A percentile compares a stretch with the other conserved stretches of the same genome.
Conservation (phyloP, 2,113 vertebrate genomes). For the Gadus chalcogrammus region DNA sequence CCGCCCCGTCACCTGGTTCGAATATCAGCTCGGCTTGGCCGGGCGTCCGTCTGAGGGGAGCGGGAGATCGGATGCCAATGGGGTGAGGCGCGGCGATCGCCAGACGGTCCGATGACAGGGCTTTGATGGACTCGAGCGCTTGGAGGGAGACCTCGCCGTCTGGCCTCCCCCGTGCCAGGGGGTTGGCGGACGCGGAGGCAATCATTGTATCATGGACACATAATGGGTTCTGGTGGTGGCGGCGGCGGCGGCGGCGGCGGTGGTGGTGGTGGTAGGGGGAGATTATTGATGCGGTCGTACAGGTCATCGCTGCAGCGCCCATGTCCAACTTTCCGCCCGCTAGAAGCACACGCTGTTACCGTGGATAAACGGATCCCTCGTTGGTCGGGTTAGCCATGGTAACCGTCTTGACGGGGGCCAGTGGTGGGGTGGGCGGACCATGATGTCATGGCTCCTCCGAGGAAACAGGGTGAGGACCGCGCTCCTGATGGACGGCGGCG, state of each 20-base stretch:
- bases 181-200: slow-evolving; percentile 32
- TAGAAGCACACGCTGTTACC: slow-evolving; percentile 6
- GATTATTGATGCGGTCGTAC: too few species aligned
- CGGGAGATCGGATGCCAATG: slow-evolving; percentile 41
- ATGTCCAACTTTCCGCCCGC: not conserved
- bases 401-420: slow-evolving; percentile 53
- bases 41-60: slow-evolving; percentile 29
- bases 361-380: slow-evolving; percentile 12
- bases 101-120: slow-evolving; percentile 57
- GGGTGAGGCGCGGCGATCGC: slow-evolving; percentile 49
- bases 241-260: too few species aligned
- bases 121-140: slow-evolving; percentile 49
- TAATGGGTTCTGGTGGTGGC: too few species aligned
- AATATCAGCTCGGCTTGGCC: slow-evolving; percentile 45
- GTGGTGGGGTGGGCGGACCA: slow-evolving; percentile 48
- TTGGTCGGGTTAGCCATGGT: slow-evolving; percentile 56
- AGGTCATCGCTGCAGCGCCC: not conserved
- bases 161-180: slow-evolving; percentile 48
- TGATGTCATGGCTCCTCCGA: slow-evolving; percentile 69
- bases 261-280: too few species aligned
- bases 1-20: slow-evolving; percentile 56
- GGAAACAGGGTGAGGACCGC: slow-evolving; percentile 55
- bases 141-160: slow-evolving; percentile 43
- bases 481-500: slow-evolving; percentile 58
- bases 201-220: slow-evolving; percentile 34